Conservation (phyloP, 92 coral and sea anemone species). For the Parazoanthus darwini region DNA sequence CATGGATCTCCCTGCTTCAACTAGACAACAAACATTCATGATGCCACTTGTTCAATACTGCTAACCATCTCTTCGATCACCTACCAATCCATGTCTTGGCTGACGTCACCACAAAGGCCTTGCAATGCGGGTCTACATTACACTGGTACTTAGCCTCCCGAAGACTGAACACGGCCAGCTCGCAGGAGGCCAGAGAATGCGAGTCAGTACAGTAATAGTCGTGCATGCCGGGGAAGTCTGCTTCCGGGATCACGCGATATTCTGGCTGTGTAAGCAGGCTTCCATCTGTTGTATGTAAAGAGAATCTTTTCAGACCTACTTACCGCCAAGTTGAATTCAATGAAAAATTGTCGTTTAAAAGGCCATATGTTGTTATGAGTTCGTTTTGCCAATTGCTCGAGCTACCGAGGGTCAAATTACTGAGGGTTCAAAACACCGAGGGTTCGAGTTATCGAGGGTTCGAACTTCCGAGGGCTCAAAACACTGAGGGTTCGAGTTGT, state of each 20-base stretch:
- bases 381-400: too few relatives aligned
- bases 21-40: background rate
- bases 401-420: too few relatives aligned
- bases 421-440: too few relatives aligned
- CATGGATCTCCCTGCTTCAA: background rate
- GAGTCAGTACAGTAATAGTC: conserved; percentile 81
- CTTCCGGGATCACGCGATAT: conserved; percentile 54
- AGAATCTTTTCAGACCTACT: background rate
- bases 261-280: background rate
- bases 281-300: background rate
- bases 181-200: conserved; percentile 70
- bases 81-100: conserved; percentile 68
- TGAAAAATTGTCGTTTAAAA: too few relatives aligned
- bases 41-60: too few relatives aligned
- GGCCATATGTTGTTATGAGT: too few relatives aligned
- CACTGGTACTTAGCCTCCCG: conserved; percentile 84
- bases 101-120: conserved; percentile 80
- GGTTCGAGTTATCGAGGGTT: too few relatives aligned
- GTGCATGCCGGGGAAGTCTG: conserved; percentile 85
- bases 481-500: too few relatives aligned
- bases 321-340: too few relatives aligned
- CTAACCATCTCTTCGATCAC: background rate
- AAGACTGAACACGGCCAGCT: conserved; percentile 73
- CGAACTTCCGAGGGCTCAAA: too few relatives aligned
- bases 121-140: conserved; percentile 63